Evolutionary conservation across 2,113 vertebrate genomes (phyloP).

Genomic region (Psephotus haematonotus): DNA sequence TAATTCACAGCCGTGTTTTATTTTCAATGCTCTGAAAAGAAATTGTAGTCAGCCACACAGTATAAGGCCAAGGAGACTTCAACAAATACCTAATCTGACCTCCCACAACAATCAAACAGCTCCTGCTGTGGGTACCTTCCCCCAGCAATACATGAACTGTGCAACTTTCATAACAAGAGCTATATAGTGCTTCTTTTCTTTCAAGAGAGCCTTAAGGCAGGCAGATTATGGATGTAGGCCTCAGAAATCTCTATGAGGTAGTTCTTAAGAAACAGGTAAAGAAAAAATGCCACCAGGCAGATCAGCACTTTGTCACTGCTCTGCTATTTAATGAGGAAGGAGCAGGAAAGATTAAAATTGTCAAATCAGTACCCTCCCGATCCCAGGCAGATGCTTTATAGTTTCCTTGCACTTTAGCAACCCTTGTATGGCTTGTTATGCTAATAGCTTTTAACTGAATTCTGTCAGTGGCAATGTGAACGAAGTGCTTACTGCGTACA

Average conservation of each 20-base stretch:
- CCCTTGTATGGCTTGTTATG: slow-evolving; percentile 1
- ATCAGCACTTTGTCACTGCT: neutral
- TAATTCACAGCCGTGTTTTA: neutral
- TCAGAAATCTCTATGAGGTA: neutral
- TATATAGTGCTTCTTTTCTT: slow-evolving; percentile 4
- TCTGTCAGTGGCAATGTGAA: neutral
- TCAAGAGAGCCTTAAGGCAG: slow-evolving; percentile 1
- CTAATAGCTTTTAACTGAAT: slow-evolving; percentile 49
- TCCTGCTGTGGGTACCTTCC: neutral
- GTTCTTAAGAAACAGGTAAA: slow-evolving; percentile 9
- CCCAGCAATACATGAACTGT: slow-evolving; percentile 13
- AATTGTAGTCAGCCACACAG: neutral
- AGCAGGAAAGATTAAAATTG: neutral
- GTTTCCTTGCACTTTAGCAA: slow-evolving; percentile 5
- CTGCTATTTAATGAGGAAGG: neutral
- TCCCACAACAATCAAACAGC: neutral
- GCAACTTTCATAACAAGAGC: slow-evolving; percentile 39
- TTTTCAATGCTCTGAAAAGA: neutral
- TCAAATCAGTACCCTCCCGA: neutral
- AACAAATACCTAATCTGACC: neutral
- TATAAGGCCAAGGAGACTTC: neutral
- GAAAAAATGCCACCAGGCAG: neutral
- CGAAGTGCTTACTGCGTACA: neutral
- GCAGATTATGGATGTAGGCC: slow-evolving; percentile 14
- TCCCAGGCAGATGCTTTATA: neutral